These are phyloP conservation scores for Zele albiditarsus DNA, from an alignment of 2,888 invertebrate species.

Conservation along the genomic window DNA sequence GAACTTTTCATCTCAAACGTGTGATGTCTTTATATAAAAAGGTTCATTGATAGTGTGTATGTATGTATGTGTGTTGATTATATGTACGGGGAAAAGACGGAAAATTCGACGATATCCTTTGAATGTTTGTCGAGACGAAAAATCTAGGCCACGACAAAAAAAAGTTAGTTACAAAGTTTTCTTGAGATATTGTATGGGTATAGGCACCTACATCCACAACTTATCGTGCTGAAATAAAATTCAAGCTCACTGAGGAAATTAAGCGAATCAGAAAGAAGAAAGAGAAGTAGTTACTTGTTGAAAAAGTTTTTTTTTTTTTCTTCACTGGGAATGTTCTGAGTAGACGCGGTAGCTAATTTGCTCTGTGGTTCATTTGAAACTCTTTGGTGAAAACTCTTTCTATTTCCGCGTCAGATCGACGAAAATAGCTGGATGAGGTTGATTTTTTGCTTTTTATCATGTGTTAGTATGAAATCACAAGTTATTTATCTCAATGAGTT, in stretches of 20 bases:
- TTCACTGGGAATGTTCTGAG: background rate
- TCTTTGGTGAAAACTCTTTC: background rate
- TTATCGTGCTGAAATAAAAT: background rate
- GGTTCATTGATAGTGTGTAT: background rate
- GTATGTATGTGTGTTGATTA: background rate
- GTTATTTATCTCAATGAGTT: background rate
- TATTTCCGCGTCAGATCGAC: background rate
- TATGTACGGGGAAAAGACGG: background rate
- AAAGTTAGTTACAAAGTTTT: constrained; percentile 13
- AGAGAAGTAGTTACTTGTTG: background rate
- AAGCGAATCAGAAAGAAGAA: background rate
- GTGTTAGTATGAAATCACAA: background rate
- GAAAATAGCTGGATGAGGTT: background rate
- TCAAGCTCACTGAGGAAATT: background rate
- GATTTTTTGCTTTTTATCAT: background rate
- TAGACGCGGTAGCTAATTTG: background rate
- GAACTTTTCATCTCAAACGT: background rate
- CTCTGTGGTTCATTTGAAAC: background rate
- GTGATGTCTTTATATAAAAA: background rate
- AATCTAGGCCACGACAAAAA: background rate
- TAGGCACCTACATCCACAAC: background rate
- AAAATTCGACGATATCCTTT: constrained; percentile 8
- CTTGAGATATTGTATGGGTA: background rate
- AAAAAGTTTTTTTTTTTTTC: background rate
- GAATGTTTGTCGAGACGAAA: constrained; percentile 5